A percentile compares a stretch with the other conserved stretches of the same genome.
Evolutionary conservation across 2,113 vertebrate genomes (phyloP).

Genomic region (Mesembrinibis cayennensis): DNA sequence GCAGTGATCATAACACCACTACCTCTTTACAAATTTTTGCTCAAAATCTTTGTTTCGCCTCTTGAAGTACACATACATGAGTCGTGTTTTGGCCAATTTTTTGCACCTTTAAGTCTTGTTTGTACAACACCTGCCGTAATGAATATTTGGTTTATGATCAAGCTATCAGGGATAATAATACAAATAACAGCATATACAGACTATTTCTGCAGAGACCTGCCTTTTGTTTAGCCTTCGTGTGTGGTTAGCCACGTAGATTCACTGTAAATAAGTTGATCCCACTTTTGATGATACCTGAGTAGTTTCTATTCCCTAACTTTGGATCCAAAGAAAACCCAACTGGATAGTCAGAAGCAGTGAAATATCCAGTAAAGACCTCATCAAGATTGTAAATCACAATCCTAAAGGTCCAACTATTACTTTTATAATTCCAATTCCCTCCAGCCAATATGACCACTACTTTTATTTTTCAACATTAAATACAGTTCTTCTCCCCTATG

Average conservation of each 20-base stretch:
- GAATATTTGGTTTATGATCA: neutral
- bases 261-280: neutral
- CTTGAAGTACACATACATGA: neutral
- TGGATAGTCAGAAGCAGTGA: neutral
- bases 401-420: neutral
- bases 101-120: neutral
- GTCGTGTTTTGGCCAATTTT: neutral
- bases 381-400: neutral
- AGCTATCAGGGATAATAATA: neutral
- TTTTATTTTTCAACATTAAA: neutral
- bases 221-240: neutral
- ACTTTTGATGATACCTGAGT: neutral
- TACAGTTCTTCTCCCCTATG: neutral
- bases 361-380: neutral
- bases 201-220: neutral
- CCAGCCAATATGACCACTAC: neutral
- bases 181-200: neutral
- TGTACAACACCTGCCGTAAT: neutral
- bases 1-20: neutral
- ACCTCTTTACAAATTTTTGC: neutral
- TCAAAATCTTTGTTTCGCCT: neutral
- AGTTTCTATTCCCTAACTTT: neutral
- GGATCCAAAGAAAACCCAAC: neutral
- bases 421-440: neutral
- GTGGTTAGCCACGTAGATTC: neutral